Conservation (phyloP, 1,140 invertebrate genomes). For the Marisa cornuarietis region DNA sequence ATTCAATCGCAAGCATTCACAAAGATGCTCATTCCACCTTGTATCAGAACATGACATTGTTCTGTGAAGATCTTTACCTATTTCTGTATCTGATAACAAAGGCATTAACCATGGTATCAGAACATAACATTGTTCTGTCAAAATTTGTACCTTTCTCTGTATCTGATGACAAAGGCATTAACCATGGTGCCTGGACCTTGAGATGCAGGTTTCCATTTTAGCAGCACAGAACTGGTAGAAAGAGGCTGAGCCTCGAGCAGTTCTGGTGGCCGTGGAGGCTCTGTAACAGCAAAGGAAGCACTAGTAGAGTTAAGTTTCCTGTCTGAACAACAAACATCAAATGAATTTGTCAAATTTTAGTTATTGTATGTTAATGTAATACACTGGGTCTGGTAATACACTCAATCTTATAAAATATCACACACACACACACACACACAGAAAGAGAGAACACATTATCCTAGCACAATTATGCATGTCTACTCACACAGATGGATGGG, state of each 20-base stretch:
- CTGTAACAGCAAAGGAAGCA: conserved; percentile 14
- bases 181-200: conserved; percentile 40
- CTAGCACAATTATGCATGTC: no score
- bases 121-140: background rate
- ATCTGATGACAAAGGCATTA: conserved; percentile 32
- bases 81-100: no score
- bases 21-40: no score
- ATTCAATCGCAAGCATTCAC: no score
- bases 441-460: no score
- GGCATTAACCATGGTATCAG: no score
- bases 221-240: conserved; percentile 36
- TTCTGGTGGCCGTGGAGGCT: conserved; percentile 38
- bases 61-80: background rate
- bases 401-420: background rate
- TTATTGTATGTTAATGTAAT: no score
- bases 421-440: background rate
- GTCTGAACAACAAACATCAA: no score
- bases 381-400: no score
- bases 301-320: background rate
- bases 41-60: background rate
- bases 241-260: conserved; percentile 27
- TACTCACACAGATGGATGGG: no score
- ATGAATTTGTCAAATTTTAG: no score
- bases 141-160: conserved; percentile 33
- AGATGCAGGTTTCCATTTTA: conserved; percentile 37